Evolutionary conservation across 2,113 vertebrate species (phyloP).

Genomic region (Tichodroma muraria): DNA sequence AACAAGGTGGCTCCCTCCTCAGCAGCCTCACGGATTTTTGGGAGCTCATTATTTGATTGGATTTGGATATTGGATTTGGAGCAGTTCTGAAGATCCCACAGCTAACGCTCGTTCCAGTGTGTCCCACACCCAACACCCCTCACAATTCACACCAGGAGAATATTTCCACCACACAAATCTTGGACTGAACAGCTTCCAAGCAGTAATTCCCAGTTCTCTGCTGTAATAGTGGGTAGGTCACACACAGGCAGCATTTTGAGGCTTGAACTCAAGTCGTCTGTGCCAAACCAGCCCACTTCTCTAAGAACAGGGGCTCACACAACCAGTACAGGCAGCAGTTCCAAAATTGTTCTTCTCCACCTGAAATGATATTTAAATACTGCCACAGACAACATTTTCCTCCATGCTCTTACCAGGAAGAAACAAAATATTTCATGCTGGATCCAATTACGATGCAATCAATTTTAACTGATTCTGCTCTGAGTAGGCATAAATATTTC

Average conservation of each 20-base stretch:
- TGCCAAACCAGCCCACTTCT: background rate
- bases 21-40: background rate
- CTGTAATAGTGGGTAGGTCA: background rate
- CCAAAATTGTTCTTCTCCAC: background rate
- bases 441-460: constrained; percentile 4
- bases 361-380: background rate
- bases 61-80: too few relatives aligned
- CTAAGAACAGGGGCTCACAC: background rate
- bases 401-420: background rate
- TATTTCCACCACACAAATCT: background rate
- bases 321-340: background rate
- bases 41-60: background rate
- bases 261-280: background rate
- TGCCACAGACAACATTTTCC: background rate
- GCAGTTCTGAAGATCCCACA: background rate
- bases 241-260: background rate
- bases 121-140: background rate
- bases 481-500: constrained; percentile 14
- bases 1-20: background rate
- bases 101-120: rapidly evolving
- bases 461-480: constrained; percentile 9
- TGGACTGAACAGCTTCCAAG: background rate
- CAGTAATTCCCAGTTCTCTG: background rate
- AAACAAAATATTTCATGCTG: background rate
- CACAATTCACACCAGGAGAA: background rate